Conservation (phyloP, 2,797 vertebrate species). For the Rhinichthys osculus region DNA sequence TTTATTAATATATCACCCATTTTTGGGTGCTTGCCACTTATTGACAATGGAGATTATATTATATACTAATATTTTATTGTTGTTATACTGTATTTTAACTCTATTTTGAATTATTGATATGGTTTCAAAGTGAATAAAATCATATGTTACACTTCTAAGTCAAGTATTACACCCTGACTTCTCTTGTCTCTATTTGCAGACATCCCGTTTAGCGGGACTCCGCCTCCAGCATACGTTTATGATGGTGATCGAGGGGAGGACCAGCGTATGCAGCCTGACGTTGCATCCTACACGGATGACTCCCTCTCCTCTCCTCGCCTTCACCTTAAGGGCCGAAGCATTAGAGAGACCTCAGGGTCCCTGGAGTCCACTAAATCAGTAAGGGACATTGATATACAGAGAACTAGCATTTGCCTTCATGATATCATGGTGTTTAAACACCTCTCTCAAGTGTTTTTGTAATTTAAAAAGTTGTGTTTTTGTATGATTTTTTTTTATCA, state of each 20-base stretch:
- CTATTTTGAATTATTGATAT: not conserved
- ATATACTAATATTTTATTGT: not conserved
- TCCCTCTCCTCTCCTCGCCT: conserved; percentile 87
- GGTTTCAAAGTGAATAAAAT: conserved; percentile 8
- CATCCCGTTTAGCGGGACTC: conserved; percentile 80
- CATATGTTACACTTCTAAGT: not conserved
- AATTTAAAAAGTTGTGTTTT: not conserved
- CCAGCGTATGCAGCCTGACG: conserved; percentile 81
- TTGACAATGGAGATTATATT: not conserved
- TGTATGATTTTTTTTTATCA: not conserved
- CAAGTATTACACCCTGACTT: conserved; percentile 51
- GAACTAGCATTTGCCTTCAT: not conserved
- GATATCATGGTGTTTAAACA: not conserved
- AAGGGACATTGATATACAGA: conserved; percentile 67
- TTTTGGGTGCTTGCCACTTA: not conserved
- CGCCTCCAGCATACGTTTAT: conserved; percentile 80
- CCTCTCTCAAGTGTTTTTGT: not conserved
- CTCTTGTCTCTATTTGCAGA: conserved; percentile 76
- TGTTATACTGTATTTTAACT: conserved; percentile 24
- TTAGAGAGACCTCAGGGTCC: conserved; percentile 83
- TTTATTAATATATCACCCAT: not conserved
- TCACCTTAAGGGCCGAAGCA: conserved; percentile 84
- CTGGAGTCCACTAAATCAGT: conserved; percentile 88
- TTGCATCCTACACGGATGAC: conserved; percentile 84
- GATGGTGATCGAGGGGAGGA: conserved; percentile 85